Conservation (phyloP, 2,888 invertebrate species). For the Orchesella flavescens region DNA sequence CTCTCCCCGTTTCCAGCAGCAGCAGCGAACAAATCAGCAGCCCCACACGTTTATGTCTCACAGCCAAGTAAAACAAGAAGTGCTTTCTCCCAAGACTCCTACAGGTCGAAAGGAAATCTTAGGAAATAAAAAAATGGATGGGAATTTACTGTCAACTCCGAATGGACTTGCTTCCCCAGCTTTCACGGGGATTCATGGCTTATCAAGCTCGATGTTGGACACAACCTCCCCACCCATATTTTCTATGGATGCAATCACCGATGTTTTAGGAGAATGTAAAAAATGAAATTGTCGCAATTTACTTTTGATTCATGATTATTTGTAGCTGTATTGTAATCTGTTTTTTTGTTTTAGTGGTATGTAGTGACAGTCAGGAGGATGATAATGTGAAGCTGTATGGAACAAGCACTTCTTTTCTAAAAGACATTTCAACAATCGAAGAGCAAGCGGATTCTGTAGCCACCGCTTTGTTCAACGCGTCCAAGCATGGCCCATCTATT, state of each 20-base stretch:
- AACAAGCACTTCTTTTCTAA: not conserved
- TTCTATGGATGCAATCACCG: conserved; percentile 49
- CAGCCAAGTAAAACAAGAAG: conserved; percentile 21
- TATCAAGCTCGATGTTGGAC: not conserved
- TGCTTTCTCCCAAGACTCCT: not conserved
- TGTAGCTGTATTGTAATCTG: not conserved
- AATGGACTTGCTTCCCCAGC: not conserved
- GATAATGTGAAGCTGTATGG: not conserved
- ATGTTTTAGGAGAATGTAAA: conserved; percentile 48
- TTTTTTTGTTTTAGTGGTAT: not conserved
- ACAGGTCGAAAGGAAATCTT: too few species aligned
- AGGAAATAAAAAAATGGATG: not conserved
- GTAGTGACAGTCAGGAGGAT: not conserved
- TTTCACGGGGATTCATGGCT: not conserved
- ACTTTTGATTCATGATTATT: not conserved
- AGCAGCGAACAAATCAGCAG: not conserved
- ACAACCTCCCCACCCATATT: conserved; percentile 38
- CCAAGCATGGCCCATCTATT: conserved; percentile 2
- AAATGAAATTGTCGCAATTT: not conserved
- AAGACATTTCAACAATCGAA: conserved; percentile 43
- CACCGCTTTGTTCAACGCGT: conserved; percentile 33
- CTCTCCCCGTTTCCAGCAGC: not conserved
- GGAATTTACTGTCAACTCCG: not conserved
- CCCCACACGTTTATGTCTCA: not conserved
- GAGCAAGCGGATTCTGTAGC: conserved; percentile 35